phyloP scores from a whole-genome alignment of 2,113 vertebrate genomes.

The Centropus bengalensis region DNA sequence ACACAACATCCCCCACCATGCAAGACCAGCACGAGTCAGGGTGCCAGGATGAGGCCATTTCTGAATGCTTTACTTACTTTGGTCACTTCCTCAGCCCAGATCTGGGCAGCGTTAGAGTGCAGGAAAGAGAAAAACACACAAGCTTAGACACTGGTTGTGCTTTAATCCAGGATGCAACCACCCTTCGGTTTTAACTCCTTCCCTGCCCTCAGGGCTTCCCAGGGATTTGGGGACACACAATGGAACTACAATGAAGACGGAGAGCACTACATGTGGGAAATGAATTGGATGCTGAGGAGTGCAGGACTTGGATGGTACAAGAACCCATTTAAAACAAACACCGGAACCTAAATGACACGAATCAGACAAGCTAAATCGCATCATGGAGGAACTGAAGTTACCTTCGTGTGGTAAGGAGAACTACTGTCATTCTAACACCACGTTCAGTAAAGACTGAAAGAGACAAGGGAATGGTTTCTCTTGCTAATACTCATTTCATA shows the following conservation, averaged over 20 bases:
- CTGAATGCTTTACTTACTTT: conserved; percentile 90
- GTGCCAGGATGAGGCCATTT: conserved; percentile 55
- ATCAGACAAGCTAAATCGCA: background rate
- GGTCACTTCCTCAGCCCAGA: conserved; percentile 93
- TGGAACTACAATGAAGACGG: background rate
- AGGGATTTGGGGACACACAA: background rate
- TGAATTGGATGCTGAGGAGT: background rate
- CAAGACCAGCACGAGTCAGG: background rate
- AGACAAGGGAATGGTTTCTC: conserved; percentile 64
- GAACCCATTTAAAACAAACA: conserved; percentile 1
- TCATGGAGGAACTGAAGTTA: background rate
- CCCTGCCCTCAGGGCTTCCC: background rate
- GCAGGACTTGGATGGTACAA: background rate
- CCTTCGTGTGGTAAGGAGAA: background rate
- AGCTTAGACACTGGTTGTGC: conserved; percentile 45
- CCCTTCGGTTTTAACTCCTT: background rate
- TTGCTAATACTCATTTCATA: conserved; percentile 49
- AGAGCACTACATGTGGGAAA: background rate
- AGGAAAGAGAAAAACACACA: conserved; percentile 32
- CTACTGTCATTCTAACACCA: background rate
- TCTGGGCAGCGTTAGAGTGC: conserved; percentile 89
- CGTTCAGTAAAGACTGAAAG: background rate
- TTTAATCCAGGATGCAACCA: background rate
- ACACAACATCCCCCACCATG: background rate
- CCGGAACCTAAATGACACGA: background rate